Percentiles rank a stretch among this genome's conserved stretches.
phyloP scores from a whole-genome alignment of 1,140 invertebrate species.

The Potamilus streckersoni region DNA sequence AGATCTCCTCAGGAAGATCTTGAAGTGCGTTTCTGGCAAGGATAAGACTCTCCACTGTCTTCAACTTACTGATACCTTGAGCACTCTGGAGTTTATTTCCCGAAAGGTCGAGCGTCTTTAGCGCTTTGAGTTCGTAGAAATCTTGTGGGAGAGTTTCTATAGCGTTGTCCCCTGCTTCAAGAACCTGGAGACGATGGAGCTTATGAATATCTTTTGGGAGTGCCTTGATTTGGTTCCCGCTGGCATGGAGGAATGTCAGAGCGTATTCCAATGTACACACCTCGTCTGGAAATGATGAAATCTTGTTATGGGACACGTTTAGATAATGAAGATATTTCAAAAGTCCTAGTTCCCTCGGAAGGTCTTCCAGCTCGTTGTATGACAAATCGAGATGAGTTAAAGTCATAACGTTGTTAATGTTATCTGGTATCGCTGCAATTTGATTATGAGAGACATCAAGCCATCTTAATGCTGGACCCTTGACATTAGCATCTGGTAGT shows the following conservation, averaged over 20 bases:
- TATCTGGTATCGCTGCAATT: constrained; percentile 51
- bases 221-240: constrained; percentile 46
- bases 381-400: constrained; percentile 55
- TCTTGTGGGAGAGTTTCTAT: constrained; percentile 48
- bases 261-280: constrained; percentile 50
- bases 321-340: constrained; percentile 57
- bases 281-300: constrained; percentile 55
- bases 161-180: constrained; percentile 55
- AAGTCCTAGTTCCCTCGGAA: constrained; percentile 52
- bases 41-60: constrained; percentile 40
- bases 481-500: constrained; percentile 54
- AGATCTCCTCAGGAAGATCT: constrained; percentile 49
- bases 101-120: constrained; percentile 48
- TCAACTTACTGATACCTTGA: constrained; percentile 41
- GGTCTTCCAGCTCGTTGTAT: constrained; percentile 54
- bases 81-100: constrained; percentile 50
- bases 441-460: constrained; percentile 58
- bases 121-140: constrained; percentile 51
- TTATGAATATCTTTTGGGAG: constrained; percentile 50
- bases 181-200: constrained; percentile 37
- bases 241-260: constrained; percentile 45
- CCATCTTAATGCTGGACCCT: constrained; percentile 49
- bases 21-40: constrained; percentile 47
- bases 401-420: constrained; percentile 54
- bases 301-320: constrained; percentile 54